These are phyloP conservation scores for Sinonovacula constricta DNA, from an alignment of 1,140 invertebrate species.

Conservation along the genomic window DNA sequence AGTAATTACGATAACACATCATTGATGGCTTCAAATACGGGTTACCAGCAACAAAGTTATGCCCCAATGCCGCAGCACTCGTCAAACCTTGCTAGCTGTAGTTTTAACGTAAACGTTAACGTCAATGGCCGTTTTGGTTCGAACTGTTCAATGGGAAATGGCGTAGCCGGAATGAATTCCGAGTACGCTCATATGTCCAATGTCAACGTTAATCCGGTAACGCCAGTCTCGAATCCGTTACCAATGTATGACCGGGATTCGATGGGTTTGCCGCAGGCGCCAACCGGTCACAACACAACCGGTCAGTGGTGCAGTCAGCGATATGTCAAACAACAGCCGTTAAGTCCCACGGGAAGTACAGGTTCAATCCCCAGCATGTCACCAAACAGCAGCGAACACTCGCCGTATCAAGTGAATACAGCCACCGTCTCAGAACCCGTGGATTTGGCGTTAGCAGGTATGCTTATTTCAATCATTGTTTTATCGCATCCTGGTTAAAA, in stretches of 20 bases:
- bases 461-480: too few species aligned
- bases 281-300: conserved; percentile 13
- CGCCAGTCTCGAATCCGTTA: conserved; percentile 30
- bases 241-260: conserved; percentile 62
- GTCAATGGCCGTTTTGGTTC: conserved; percentile 62
- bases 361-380: conserved; percentile 76
- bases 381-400: conserved; percentile 69
- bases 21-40: conserved; percentile 52
- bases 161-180: conserved; percentile 48
- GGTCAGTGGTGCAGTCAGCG: conserved; percentile 54
- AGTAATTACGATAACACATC: conserved; percentile 65
- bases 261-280: background rate
- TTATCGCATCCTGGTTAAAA: too few species aligned
- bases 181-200: conserved; percentile 59
- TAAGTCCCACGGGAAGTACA: conserved; percentile 77
- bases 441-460: conserved; percentile 74
- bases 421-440: conserved; percentile 66
- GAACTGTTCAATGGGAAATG: conserved; percentile 67
- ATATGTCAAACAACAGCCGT: conserved; percentile 73
- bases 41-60: conserved; percentile 49
- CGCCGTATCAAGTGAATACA: conserved; percentile 63
- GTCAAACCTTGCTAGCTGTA: conserved; percentile 57
- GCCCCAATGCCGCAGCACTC: conserved; percentile 58
- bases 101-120: conserved; percentile 64
- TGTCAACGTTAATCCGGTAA: conserved; percentile 20